These are phyloP conservation scores for Girardinus metallicus DNA, from an alignment of 2,797 vertebrate genomes.

Conservation along the genomic window DNA sequence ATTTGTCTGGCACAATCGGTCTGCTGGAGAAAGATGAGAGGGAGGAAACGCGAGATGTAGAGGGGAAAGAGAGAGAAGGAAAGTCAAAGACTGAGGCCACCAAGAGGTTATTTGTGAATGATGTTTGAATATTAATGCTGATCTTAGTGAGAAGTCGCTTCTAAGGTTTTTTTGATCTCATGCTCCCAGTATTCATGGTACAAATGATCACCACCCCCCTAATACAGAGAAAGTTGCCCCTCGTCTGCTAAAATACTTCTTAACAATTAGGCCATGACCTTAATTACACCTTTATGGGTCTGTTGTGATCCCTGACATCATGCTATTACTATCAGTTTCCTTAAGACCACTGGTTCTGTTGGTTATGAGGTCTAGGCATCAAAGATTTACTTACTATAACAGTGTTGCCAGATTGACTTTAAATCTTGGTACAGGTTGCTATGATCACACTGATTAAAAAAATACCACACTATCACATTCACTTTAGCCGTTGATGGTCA, in stretches of 20 bases:
- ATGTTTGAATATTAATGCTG: slow-evolving; percentile 4
- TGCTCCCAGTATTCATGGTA: background rate
- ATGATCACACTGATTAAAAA: too few relatives aligned
- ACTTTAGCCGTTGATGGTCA: background rate
- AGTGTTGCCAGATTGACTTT: background rate
- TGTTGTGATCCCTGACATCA: background rate
- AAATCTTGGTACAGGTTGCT: background rate
- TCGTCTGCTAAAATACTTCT: background rate
- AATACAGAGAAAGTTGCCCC: too few relatives aligned
- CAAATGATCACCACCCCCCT: background rate
- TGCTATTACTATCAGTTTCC: background rate
- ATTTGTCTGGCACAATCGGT: slow-evolving; percentile 62
- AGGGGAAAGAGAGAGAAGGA: slow-evolving; percentile 17
- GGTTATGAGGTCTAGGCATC: too few relatives aligned
- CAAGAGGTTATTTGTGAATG: slow-evolving; percentile 54
- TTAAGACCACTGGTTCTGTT: background rate
- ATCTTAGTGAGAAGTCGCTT: background rate
- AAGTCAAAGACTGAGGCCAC: slow-evolving; percentile 38
- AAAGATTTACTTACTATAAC: background rate
- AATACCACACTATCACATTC: background rate
- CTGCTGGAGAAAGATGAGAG: slow-evolving; percentile 50
- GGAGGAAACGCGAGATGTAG: slow-evolving; percentile 25
- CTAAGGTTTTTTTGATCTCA: background rate
- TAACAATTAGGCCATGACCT: background rate
- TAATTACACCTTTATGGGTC: background rate